A percentile compares a stretch with the other conserved stretches of the same genome.
These are phyloP conservation scores for Diacarnus erythraeanus DNA, from an alignment of 37 sponge, comb jelly and placozoan genomes.

Conservation along the genomic window DNA sequence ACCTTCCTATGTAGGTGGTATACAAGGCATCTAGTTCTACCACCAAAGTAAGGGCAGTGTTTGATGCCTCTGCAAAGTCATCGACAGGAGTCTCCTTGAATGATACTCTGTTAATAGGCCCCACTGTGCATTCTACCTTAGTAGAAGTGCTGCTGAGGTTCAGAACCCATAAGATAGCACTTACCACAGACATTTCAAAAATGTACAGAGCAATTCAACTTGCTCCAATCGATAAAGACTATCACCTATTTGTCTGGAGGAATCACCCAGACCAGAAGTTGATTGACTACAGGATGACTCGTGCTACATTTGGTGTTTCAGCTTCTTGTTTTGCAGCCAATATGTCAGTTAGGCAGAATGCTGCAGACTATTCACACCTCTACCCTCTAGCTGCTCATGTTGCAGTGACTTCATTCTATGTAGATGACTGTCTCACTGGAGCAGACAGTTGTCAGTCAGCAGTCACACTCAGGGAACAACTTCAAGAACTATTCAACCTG, in stretches of 20 bases:
- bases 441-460: conserved; percentile 1
- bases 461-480: neutral
- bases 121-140: conserved; percentile 11
- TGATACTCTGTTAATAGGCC: conserved; percentile 9
- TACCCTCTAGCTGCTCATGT: conserved; percentile 14
- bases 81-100: conserved; percentile 6
- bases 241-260: conserved; percentile 28
- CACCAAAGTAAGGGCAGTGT: conserved; percentile 7
- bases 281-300: conserved; percentile 24
- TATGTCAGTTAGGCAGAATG: conserved; percentile 13
- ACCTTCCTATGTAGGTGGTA: conserved; percentile 14
- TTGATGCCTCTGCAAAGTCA: conserved; percentile 32
- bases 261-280: neutral
- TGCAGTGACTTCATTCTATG: neutral
- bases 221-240: neutral
- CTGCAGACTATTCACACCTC: neutral
- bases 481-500: neutral
- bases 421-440: conserved; percentile 36
- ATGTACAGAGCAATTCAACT: conserved; percentile 9
- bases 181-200: conserved; percentile 18
- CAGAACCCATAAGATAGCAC: neutral
- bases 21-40: conserved; percentile 24
- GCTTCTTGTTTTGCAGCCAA: conserved; percentile 30
- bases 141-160: conserved; percentile 20
- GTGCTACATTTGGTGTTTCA: conserved; percentile 29